Evolutionary conservation across 2,797 vertebrate genomes (phyloP).

Genomic region (Halcyon badia): DNA sequence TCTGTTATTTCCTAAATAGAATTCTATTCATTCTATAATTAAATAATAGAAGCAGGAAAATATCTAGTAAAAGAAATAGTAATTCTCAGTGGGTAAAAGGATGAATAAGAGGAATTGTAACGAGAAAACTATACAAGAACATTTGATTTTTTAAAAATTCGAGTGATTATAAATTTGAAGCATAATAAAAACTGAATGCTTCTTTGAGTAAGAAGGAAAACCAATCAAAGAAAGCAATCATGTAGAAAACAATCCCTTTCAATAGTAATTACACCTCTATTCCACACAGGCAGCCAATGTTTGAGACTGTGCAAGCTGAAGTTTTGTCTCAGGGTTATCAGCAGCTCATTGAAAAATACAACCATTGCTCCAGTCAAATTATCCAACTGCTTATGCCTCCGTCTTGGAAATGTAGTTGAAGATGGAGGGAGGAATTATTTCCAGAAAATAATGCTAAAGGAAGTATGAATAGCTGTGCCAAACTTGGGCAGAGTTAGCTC

Average conservation of each 20-base stretch:
- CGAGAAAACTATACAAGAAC: background rate
- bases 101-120: background rate
- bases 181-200: background rate
- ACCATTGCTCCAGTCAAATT: background rate
- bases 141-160: background rate
- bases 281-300: background rate
- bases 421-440: background rate
- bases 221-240: slow-evolving; percentile 7
- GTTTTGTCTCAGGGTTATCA: background rate
- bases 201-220: background rate
- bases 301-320: background rate
- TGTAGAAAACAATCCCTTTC: background rate
- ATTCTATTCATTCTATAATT: background rate
- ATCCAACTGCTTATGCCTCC: background rate
- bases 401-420: background rate
- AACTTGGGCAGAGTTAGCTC: background rate
- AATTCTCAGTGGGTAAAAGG: background rate
- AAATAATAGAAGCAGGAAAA: background rate
- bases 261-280: background rate
- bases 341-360: background rate
- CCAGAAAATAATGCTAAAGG: background rate
- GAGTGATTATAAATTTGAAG: background rate
- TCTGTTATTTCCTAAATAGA: background rate
- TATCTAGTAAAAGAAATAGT: background rate
- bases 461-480: background rate